Conservation (phyloP, 2,888 invertebrate species). For the Malacosoma neustria region DNA sequence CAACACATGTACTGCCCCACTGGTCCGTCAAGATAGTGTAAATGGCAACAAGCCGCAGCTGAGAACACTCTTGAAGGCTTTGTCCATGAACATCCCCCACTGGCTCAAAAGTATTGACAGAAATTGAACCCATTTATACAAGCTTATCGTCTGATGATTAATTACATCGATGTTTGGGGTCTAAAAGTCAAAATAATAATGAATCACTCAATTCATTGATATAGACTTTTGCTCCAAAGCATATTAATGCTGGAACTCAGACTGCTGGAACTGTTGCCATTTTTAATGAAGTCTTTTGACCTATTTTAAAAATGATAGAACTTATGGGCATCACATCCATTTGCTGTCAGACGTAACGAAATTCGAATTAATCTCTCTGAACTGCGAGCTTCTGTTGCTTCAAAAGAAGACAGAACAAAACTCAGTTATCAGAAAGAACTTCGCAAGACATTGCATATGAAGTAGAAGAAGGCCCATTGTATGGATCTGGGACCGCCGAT, state of each 20-base stretch:
- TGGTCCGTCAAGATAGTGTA: slow-evolving; percentile 4
- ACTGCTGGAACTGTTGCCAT: neutral
- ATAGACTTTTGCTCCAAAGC: too few species aligned
- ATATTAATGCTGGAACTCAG: slow-evolving; percentile 1
- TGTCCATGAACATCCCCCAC: slow-evolving; percentile 1
- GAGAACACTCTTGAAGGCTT: slow-evolving; percentile 2
- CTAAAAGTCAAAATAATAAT: slow-evolving; percentile 2
- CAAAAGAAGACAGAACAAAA: slow-evolving; percentile 1
- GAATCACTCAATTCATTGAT: too few species aligned
- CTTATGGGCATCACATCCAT: neutral
- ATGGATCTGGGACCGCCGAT: slow-evolving; percentile 4
- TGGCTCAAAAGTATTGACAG: slow-evolving; percentile 2
- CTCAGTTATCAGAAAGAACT: neutral
- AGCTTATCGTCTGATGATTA: slow-evolving; percentile 4
- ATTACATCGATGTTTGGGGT: slow-evolving; percentile 2
- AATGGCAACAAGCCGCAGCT: slow-evolving; percentile 3
- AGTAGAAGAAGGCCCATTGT: slow-evolving; percentile 1
- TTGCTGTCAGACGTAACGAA: slow-evolving; percentile 1
- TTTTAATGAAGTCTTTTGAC: slow-evolving; percentile 1
- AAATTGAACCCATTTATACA: slow-evolving; percentile 2
- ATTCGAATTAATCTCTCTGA: neutral
- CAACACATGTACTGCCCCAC: slow-evolving; percentile 2
- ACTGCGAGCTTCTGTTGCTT: slow-evolving; percentile 1
- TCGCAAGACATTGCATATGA: neutral
- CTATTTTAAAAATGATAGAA: neutral